phyloP scores from a whole-genome alignment of 2,888 invertebrate species.

The Ophioninae sp. region DNA sequence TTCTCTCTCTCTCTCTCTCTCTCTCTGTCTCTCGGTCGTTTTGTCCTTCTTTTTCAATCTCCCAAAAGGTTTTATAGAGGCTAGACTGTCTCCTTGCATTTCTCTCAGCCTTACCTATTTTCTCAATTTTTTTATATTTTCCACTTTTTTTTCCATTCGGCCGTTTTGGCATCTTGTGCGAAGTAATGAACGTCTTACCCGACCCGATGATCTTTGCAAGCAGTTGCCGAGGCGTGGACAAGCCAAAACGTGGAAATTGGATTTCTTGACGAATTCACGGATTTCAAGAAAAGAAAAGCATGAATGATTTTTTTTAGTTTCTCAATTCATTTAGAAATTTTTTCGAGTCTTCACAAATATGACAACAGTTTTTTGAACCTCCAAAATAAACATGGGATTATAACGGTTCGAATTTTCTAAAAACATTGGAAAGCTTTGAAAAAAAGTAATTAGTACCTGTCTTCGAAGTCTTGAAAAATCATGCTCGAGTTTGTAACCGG shows the following conservation, averaged over 20 bases:
- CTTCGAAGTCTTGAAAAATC: too few species aligned
- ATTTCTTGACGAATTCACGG: slow-evolving; percentile 14
- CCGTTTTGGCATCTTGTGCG: slow-evolving; percentile 15
- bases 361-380: too few species aligned
- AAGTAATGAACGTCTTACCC: slow-evolving; percentile 46
- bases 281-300: too few species aligned
- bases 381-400: too few species aligned
- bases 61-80: slow-evolving; percentile 30
- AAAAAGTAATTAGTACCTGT: too few species aligned
- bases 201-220: slow-evolving; percentile 51
- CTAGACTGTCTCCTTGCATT: slow-evolving; percentile 58
- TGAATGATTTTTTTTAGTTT: background rate
- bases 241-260: slow-evolving; percentile 39
- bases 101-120: slow-evolving; percentile 53
- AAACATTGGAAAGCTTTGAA: too few species aligned
- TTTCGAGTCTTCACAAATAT: too few species aligned
- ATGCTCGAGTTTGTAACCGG: too few species aligned
- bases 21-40: slow-evolving; percentile 37
- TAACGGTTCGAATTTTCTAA: too few species aligned
- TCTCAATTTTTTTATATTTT: background rate
- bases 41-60: slow-evolving; percentile 34
- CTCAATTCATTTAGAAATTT: slow-evolving; percentile 18
- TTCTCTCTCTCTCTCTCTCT: slow-evolving; percentile 56
- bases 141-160: background rate
- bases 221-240: slow-evolving; percentile 28